These are phyloP conservation scores for Leptopilina drosophilae DNA, from an alignment of 2,888 invertebrate genomes.

Conservation along the genomic window DNA sequence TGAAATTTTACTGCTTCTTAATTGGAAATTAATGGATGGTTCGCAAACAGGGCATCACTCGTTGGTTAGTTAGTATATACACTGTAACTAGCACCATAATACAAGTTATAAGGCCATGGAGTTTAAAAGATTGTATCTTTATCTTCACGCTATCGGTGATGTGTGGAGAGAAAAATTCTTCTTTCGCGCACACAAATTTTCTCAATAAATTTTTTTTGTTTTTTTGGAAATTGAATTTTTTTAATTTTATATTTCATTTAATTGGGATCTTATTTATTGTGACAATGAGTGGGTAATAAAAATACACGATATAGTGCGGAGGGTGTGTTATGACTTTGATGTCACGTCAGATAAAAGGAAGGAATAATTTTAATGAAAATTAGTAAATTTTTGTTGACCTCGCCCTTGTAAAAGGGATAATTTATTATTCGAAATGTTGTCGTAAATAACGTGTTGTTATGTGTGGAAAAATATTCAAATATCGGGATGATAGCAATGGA, in stretches of 20 bases:
- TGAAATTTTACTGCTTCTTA: constrained; percentile 76
- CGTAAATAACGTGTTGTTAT: constrained; percentile 32
- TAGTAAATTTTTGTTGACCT: neutral
- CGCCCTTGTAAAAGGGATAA: constrained; percentile 12
- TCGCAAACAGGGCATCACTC: constrained; percentile 65
- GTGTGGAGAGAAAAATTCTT: neutral
- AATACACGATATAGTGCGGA: neutral
- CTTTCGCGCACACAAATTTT: neutral
- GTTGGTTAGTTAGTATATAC: constrained; percentile 61
- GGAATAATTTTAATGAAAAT: constrained; percentile 41
- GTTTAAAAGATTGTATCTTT: constrained; percentile 30
- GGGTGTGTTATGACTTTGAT: constrained; percentile 27
- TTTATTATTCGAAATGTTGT: constrained; percentile 4
- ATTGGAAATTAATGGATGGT: constrained; percentile 75
- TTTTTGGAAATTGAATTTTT: neutral
- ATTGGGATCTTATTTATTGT: neutral
- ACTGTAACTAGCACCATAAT: constrained; percentile 35
- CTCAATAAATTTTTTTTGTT: neutral
- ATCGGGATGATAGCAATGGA: neutral
- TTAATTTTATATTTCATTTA: neutral
- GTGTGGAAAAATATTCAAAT: neutral
- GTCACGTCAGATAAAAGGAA: constrained; percentile 21
- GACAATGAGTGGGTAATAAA: constrained; percentile 13
- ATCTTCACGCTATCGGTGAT: constrained; percentile 24
- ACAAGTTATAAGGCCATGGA: constrained; percentile 5